A percentile compares a stretch with the other conserved stretches of the same genome.
phyloP scores from a whole-genome alignment of 2,113 vertebrate species.

The Macrotus californicus region DNA sequence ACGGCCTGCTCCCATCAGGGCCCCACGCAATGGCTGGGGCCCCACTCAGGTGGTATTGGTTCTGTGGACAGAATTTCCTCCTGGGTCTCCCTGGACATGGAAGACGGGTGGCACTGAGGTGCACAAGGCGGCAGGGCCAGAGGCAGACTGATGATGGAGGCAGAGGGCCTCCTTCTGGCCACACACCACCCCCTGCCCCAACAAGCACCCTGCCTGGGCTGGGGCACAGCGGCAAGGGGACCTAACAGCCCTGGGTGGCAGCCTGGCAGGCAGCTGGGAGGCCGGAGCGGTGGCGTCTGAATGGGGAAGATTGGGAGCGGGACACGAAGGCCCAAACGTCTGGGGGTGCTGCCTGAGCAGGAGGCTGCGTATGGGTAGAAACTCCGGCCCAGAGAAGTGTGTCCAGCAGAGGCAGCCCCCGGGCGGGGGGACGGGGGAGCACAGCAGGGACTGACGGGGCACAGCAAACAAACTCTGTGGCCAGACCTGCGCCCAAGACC shows the following conservation, averaged over 20 bases:
- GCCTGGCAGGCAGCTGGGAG: background rate
- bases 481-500: no score
- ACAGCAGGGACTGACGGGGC: background rate
- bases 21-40: background rate
- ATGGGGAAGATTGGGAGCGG: background rate
- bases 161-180: background rate
- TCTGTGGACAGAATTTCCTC: background rate
- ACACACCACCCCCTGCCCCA: accelerated
- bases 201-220: background rate
- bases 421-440: background rate
- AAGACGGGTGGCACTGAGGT: background rate
- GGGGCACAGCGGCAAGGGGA: background rate
- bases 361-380: background rate
- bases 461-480: background rate
- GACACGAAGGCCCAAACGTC: background rate
- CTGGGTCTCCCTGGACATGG: background rate
- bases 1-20: background rate
- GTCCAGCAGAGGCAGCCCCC: background rate
- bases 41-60: background rate
- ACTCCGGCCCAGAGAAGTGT: background rate
- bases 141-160: background rate
- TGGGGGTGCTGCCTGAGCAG: background rate
- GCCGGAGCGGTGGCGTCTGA: background rate
- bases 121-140: background rate
- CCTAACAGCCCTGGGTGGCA: background rate